phyloP scores from a whole-genome alignment of 1,140 invertebrate genomes.

The Caenorhabditis latens region DNA sequence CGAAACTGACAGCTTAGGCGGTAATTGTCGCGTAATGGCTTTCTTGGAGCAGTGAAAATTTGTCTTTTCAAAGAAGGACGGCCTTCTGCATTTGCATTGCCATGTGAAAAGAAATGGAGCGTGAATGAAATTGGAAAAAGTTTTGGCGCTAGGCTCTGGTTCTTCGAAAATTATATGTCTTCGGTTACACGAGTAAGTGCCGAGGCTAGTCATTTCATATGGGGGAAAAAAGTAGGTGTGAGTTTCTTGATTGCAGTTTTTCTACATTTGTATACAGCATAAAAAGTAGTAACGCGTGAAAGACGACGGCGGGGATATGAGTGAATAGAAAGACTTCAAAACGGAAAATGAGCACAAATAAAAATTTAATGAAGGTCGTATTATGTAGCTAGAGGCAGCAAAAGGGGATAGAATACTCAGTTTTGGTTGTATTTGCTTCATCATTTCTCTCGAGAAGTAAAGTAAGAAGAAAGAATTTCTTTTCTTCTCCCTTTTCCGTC shows the following conservation, averaged over 20 bases:
- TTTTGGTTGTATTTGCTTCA: conserved; percentile 40
- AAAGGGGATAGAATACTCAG: conserved; percentile 39
- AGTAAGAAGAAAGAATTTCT: neutral
- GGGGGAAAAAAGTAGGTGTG: no score
- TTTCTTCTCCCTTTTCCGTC: neutral
- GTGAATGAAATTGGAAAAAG: neutral
- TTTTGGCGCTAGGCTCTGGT: neutral
- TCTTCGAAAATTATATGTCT: neutral
- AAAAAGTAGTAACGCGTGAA: conserved; percentile 42
- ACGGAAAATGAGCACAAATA: conserved; percentile 50
- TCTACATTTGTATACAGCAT: conserved; percentile 2
- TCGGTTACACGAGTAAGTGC: neutral
- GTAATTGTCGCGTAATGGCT: conserved; percentile 45
- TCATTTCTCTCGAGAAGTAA: neutral
- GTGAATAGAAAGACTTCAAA: conserved; percentile 53
- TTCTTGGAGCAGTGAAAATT: conserved; percentile 11
- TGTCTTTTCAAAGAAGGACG: neutral
- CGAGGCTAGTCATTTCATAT: neutral
- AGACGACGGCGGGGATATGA: neutral
- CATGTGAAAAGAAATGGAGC: neutral
- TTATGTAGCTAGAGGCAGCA: conserved; percentile 48
- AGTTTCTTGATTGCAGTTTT: neutral
- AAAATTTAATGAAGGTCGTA: conserved; percentile 52
- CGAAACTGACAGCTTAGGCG: conserved; percentile 51
- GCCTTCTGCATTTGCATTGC: neutral